These are phyloP conservation scores for Pogonophryne albipinna DNA, from an alignment of 2,797 vertebrate genomes.

Conservation along the genomic window DNA sequence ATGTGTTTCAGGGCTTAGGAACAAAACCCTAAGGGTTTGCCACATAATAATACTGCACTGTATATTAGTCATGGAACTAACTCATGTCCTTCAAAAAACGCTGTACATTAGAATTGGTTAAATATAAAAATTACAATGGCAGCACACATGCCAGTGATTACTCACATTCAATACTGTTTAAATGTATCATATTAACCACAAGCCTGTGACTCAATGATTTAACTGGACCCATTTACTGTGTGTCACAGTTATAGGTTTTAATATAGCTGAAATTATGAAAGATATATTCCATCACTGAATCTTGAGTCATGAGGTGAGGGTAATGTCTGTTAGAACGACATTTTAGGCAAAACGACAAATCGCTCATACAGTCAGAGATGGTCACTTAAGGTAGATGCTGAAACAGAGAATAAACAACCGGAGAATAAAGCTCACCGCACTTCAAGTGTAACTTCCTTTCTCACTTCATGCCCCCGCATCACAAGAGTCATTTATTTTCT, in stretches of 20 bases:
- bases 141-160: conserved; percentile 35
- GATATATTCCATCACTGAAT: conserved; percentile 40
- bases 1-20: conserved; percentile 34
- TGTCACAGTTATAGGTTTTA: conserved; percentile 43
- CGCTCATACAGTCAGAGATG: conserved; percentile 26
- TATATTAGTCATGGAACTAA: conserved; percentile 49
- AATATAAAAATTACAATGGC: conserved; percentile 29
- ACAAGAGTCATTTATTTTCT: conserved; percentile 14
- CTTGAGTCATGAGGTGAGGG: conserved; percentile 33
- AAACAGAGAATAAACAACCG: conserved; percentile 16
- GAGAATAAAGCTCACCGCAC: conserved; percentile 11
- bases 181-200: conserved; percentile 35
- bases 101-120: conserved; percentile 34
- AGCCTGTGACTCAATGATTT: conserved; percentile 50
- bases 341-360: conserved; percentile 31
- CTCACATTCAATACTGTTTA: conserved; percentile 49
- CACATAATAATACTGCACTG: conserved; percentile 45
- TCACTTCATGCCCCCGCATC: background rate
- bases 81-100: conserved; percentile 42
- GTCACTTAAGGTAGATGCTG: conserved; percentile 59
- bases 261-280: conserved; percentile 5
- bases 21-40: conserved; percentile 37
- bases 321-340: conserved; percentile 31
- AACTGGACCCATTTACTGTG: conserved; percentile 33
- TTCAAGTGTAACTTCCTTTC: conserved; percentile 24